phyloP scores from a whole-genome alignment of 2,113 vertebrate species.

The Leiothrix lutea region DNA sequence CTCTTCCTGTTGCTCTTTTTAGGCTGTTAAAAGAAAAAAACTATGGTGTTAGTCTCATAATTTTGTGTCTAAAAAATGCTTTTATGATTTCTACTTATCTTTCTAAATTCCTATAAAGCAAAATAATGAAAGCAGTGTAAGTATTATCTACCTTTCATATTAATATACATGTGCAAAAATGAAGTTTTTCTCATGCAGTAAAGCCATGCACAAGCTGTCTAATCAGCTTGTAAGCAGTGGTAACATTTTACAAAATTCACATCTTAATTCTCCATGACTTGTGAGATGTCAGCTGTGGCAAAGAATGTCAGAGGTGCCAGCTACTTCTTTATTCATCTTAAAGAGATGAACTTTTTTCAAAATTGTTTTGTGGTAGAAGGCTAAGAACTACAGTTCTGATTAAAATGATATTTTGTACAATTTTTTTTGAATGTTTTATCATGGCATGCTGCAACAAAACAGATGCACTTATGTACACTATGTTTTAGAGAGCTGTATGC shows the following conservation, averaged over 20 bases:
- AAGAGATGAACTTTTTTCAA: neutral
- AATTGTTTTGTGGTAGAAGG: neutral
- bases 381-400: neutral
- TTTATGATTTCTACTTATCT: neutral
- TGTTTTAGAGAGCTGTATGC: neutral
- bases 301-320: neutral
- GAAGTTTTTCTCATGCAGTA: conserved; percentile 24
- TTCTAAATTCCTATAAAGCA: neutral
- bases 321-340: neutral
- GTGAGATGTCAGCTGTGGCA: neutral
- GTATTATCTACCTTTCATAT: neutral
- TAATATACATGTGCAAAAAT: neutral
- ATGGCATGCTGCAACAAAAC: neutral
- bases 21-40: neutral
- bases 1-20: neutral
- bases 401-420: neutral
- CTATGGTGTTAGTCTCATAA: neutral
- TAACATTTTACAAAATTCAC: neutral
- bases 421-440: neutral
- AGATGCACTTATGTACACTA: neutral
- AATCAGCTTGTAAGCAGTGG: neutral
- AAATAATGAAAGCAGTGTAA: neutral
- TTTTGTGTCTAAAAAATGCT: neutral
- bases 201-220: neutral
- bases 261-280: neutral